phyloP scores from a whole-genome alignment of 2,113 vertebrate species.

The Alexandromys fortis region DNA sequence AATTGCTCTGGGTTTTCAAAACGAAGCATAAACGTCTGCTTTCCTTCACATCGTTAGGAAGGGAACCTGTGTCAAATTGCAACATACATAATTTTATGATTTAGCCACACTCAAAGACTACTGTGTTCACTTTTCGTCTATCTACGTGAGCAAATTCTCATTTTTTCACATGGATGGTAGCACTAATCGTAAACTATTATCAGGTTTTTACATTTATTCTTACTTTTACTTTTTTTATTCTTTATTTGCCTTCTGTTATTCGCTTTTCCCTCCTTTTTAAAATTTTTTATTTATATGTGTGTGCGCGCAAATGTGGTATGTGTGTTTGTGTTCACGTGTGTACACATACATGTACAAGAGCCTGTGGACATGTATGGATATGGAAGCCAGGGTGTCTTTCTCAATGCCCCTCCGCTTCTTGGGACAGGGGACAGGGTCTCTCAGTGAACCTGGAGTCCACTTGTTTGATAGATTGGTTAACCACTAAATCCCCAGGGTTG shows the following conservation, averaged over 20 bases:
- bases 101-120: neutral
- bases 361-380: too few species aligned
- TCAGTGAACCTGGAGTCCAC: neutral
- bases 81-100: neutral
- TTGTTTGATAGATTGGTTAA: neutral
- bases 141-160: neutral
- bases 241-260: neutral
- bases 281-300: neutral
- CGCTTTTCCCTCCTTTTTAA: neutral
- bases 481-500: neutral
- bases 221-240: neutral
- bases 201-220: neutral
- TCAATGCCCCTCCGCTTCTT: neutral
- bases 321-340: neutral
- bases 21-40: neutral
- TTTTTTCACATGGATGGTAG: neutral
- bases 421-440: neutral
- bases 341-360: too few species aligned
- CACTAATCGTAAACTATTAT: neutral
- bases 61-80: neutral
- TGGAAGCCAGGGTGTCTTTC: neutral
- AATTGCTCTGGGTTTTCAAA: neutral
- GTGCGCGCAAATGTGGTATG: neutral
- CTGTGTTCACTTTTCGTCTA: neutral
- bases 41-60: neutral